A percentile compares a stretch with the other conserved stretches of the same genome.
These are phyloP conservation scores for Chrysomallon squamiferum DNA, from an alignment of 1,140 invertebrate species.

Conservation along the genomic window DNA sequence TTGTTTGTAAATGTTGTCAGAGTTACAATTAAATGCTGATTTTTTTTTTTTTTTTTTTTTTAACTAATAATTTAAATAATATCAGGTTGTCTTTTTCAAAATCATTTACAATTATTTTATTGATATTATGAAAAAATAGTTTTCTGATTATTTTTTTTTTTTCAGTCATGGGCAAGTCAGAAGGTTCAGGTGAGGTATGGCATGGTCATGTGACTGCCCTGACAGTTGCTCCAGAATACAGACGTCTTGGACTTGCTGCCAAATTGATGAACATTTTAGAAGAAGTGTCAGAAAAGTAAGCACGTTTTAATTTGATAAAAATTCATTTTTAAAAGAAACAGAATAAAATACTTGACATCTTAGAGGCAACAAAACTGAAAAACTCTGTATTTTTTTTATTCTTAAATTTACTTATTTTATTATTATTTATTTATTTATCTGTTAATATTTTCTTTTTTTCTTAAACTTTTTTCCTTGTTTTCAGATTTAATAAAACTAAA, in stretches of 20 bases:
- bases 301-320: no score
- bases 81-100: no score
- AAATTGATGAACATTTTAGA: slow-evolving; percentile 95
- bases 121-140: neutral
- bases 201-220: slow-evolving; percentile 99
- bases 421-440: neutral
- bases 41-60: no score
- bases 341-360: no score
- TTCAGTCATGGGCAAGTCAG: slow-evolving; percentile 98
- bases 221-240: slow-evolving; percentile 93
- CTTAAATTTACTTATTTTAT: neutral
- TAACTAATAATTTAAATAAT: no score
- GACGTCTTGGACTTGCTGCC: slow-evolving; percentile 88
- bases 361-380: no score
- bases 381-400: no score
- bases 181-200: slow-evolving; percentile 94
- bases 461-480: neutral
- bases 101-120: no score
- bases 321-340: no score
- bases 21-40: no score
- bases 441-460: neutral
- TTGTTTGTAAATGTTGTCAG: no score
- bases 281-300: slow-evolving; percentile 93
- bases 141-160: slow-evolving; percentile 7
- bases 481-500: neutral